A percentile compares a stretch with the other conserved stretches of the same genome.
Evolutionary conservation across 2,888 invertebrate genomes (phyloP).

Genomic region (Pyrrhosoma nymphula): DNA sequence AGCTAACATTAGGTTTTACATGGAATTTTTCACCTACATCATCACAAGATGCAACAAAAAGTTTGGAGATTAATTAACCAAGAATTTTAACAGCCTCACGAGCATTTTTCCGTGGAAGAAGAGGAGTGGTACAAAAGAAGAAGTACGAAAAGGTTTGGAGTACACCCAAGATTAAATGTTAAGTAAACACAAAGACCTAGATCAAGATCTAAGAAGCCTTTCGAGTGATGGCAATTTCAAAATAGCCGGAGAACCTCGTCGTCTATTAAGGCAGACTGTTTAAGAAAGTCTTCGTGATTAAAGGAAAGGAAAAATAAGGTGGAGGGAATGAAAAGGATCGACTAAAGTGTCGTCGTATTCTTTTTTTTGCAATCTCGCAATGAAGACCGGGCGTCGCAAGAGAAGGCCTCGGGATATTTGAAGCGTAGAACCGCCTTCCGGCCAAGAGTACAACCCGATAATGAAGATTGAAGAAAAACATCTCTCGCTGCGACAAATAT

Average conservation of each 20-base stretch:
- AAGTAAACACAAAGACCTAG: too few relatives aligned
- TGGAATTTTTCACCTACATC: too few relatives aligned
- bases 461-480: background rate
- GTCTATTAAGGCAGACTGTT: background rate
- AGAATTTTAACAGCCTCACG: too few relatives aligned
- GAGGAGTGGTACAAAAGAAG: too few relatives aligned
- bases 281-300: background rate
- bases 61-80: too few relatives aligned
- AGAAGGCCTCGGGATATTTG: background rate
- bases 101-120: too few relatives aligned
- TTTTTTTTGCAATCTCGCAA: background rate
- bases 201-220: background rate
- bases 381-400: background rate
- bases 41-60: too few relatives aligned
- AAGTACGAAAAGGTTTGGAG: too few relatives aligned
- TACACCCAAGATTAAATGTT: too few relatives aligned
- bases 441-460: background rate
- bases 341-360: background rate
- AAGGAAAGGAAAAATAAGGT: background rate
- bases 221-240: background rate
- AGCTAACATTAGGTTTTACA: too few relatives aligned
- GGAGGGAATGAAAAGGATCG: background rate
- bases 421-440: background rate
- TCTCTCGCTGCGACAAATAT: background rate
- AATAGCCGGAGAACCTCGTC: background rate